phyloP scores from a whole-genome alignment of 30 jellyfish, hydroid and myxozoan genomes.

The Pseudorhiza aurosa region DNA sequence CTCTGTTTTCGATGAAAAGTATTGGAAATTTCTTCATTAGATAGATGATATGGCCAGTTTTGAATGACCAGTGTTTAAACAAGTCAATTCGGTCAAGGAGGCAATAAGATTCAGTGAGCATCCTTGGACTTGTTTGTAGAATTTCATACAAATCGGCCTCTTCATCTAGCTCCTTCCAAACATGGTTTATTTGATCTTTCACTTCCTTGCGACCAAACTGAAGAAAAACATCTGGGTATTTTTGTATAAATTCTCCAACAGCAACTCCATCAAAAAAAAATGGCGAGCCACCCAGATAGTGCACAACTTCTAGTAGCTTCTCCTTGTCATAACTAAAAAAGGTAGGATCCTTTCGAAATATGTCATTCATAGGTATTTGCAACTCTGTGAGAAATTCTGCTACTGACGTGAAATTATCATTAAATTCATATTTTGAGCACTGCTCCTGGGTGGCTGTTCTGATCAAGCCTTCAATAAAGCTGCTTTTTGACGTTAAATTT shows the following conservation, averaged over 20 bases:
- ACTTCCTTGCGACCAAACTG: conserved; percentile 25
- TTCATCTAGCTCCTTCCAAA: conserved; percentile 15
- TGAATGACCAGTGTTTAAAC: conserved; percentile 30
- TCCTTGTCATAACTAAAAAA: conserved; percentile 30
- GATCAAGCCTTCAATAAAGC: conserved; percentile 34
- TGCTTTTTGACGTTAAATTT: conserved; percentile 45
- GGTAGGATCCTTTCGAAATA: conserved; percentile 24
- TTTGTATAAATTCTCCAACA: conserved; percentile 32
- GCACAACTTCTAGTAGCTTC: background rate
- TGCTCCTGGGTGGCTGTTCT: conserved; percentile 27
- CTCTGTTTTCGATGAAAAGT: conserved; percentile 47
- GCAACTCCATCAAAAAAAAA: conserved; percentile 55
- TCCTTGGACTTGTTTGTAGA: conserved; percentile 45
- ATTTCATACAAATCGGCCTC: conserved; percentile 41
- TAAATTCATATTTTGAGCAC: conserved; percentile 30
- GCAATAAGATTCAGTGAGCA: conserved; percentile 30
- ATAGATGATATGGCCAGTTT: conserved; percentile 8
- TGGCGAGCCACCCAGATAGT: conserved; percentile 38
- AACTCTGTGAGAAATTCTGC: conserved; percentile 37
- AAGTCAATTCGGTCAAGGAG: conserved; percentile 24
- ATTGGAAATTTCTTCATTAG: conserved; percentile 50
- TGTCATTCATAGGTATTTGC: conserved; percentile 21
- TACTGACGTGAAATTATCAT: conserved; percentile 38
- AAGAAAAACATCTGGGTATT: conserved; percentile 31
- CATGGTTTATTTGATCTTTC: conserved; percentile 1